A percentile compares a stretch with the other conserved stretches of the same genome.
Conservation (phyloP, 2,797 vertebrate species). For the Pantherophis vulpinus region DNA sequence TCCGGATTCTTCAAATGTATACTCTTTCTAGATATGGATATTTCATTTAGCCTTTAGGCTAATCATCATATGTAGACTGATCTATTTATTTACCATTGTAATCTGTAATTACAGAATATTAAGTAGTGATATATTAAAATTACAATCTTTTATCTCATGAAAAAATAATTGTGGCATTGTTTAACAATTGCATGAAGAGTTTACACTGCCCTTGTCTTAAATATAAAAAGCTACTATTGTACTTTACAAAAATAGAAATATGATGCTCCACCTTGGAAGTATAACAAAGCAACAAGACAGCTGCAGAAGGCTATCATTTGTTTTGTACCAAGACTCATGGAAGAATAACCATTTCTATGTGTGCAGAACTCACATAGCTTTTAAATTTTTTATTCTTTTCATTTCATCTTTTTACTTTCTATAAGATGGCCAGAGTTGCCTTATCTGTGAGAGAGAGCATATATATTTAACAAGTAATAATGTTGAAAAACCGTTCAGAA, state of each 20-base stretch:
- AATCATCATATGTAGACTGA: background rate
- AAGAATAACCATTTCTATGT: background rate
- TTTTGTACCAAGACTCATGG: background rate
- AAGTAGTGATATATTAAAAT: background rate
- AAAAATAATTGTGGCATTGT: background rate
- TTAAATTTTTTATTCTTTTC: too few relatives aligned
- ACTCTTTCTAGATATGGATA: background rate
- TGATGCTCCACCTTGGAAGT: background rate
- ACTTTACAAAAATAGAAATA: conserved; percentile 2
- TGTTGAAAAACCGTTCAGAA: background rate
- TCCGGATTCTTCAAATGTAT: background rate
- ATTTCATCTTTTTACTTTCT: too few relatives aligned
- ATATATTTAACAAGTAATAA: too few relatives aligned
- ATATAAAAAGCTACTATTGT: background rate
- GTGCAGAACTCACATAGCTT: background rate
- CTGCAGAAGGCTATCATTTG: background rate
- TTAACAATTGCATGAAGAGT: background rate
- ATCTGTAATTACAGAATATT: background rate
- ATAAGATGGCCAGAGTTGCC: too few relatives aligned
- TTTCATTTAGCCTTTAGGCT: background rate
- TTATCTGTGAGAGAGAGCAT: too few relatives aligned
- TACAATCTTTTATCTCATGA: background rate
- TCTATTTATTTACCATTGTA: background rate
- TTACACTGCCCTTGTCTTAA: background rate
- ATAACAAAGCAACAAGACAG: background rate